These are phyloP conservation scores for Drosophila insularis DNA, from an alignment of 1,140 invertebrate genomes.

Conservation along the genomic window DNA sequence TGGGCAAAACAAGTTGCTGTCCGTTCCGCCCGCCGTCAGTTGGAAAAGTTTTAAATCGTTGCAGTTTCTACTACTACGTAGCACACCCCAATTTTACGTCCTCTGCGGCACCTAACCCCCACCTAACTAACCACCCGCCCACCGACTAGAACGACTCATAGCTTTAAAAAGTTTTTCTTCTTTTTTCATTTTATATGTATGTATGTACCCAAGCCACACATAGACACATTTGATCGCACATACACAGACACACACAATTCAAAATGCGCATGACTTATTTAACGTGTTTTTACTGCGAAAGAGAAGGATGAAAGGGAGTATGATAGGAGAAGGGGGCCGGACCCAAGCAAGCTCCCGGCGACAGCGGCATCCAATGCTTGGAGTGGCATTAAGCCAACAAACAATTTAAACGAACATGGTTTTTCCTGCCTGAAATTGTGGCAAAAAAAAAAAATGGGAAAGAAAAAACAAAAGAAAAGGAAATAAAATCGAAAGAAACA, in stretches of 20 bases:
- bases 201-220: slow-evolving; percentile 49
- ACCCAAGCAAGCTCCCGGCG: slow-evolving; percentile 26
- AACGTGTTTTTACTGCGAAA: slow-evolving; percentile 63
- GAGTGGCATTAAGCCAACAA: slow-evolving; percentile 75
- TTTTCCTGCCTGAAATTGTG: slow-evolving; percentile 76
- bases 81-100: not conserved
- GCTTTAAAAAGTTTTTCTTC: slow-evolving; percentile 66
- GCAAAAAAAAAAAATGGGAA: slow-evolving; percentile 47
- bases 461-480: slow-evolving; percentile 31
- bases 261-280: slow-evolving; percentile 78
- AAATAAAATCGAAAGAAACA: slow-evolving; percentile 40
- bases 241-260: slow-evolving; percentile 27
- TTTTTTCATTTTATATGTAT: slow-evolving; percentile 16
- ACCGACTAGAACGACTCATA: slow-evolving; percentile 7
- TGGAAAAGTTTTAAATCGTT: slow-evolving; percentile 35
- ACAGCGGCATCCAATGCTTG: slow-evolving; percentile 14
- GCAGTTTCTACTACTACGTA: slow-evolving; percentile 5
- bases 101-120: not conserved
- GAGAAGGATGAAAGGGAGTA: not conserved
- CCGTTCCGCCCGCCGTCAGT: slow-evolving; percentile 3
- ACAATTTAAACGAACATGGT: slow-evolving; percentile 77
- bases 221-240: slow-evolving; percentile 21
- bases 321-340: not conserved
- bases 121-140: slow-evolving; percentile 6
- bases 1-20: slow-evolving; percentile 47